A percentile compares a stretch with the other conserved stretches of the same genome.
Conservation (phyloP, 2,113 vertebrate genomes). For the Dasypus novemcinctus region DNA sequence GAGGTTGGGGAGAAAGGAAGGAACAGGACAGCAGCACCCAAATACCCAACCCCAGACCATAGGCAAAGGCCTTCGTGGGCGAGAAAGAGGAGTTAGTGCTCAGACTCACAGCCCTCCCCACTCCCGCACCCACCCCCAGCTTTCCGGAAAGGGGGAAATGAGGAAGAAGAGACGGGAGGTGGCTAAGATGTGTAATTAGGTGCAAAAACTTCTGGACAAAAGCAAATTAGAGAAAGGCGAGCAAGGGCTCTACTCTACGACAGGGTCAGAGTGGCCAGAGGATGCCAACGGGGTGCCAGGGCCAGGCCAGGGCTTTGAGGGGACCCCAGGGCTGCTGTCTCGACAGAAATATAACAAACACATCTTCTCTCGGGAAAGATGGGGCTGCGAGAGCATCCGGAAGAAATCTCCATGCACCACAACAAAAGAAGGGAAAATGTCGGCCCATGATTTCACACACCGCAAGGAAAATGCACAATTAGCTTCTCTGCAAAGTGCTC, state of each 20-base stretch:
- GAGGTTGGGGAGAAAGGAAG: fast-evolving
- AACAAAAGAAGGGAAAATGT: neutral
- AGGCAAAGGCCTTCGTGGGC: neutral
- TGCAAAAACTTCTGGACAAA: neutral
- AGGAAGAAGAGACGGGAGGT: neutral
- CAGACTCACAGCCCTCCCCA: neutral
- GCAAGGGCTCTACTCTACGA: no score
- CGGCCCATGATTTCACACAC: fast-evolving
- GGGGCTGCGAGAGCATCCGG: fast-evolving
- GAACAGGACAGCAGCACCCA: neutral
- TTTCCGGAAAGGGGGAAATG: neutral
- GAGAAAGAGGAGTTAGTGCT: neutral
- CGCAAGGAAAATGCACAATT: neutral
- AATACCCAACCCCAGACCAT: neutral
- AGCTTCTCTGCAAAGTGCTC: neutral
- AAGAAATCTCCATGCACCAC: neutral
- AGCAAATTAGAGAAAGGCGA: neutral
- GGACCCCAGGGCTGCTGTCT: neutral
- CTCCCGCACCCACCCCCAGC: no score
- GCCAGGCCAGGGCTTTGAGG: neutral
- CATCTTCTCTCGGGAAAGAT: neutral
- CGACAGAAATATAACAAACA: fast-evolving
- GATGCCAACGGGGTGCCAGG: no score
- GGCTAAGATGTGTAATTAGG: fast-evolving
- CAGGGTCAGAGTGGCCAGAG: no score